Base-by-base conservation (phyloP, 2,113 vertebrate species). In the Jacana jacana region DNA sequence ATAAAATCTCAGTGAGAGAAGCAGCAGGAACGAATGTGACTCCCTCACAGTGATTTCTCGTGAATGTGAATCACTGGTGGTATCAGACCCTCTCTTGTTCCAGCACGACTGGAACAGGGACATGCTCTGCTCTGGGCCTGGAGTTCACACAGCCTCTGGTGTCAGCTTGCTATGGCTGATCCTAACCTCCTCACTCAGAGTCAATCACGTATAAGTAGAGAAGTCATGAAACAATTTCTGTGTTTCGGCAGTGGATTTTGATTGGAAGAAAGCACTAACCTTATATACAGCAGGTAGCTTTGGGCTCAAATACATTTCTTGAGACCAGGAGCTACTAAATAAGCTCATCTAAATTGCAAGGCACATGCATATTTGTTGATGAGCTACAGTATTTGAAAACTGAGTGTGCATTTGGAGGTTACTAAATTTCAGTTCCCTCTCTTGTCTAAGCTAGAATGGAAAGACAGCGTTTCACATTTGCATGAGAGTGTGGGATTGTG, bases 381-480 rank as follows among this genome's bases (percentile, higher is more conserved):
- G 39, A 87, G 17, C 6, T 79, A 51, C 13, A 37, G 40, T 27
- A 85, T 60, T 73, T 95, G 25, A 82, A 94, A 96, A 77, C 6
- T 37, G 30, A 52, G 22, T 40, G 7, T 13, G 19, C 42, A 30
- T 66, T 58, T 54, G 28, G 58, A 57, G 1, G 0, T 64, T 75
- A 40, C 20, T 46, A 40, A 75, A 81, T 96, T 91, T 94, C 60
- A 82, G 46, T 94, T 91, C 81, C 65, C 13, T 71, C 11, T 86
- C 25, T 86, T 27, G 57, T 10, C 31, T 83, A 42, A 73, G 35
- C n/a, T 4, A 35, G 75, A 66, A 39, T 58, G 81, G n/a, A 86
- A 85, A 57, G 44, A 77, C 13, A 66, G 9, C 3, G 54, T 81
- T 94, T 80, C 63, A 49, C 9, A 71, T 91, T 77, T 88, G 86